Evolutionary conservation across 1,140 invertebrate species (phyloP).

Genomic region (Daktulosphaira vitifoliae): DNA sequence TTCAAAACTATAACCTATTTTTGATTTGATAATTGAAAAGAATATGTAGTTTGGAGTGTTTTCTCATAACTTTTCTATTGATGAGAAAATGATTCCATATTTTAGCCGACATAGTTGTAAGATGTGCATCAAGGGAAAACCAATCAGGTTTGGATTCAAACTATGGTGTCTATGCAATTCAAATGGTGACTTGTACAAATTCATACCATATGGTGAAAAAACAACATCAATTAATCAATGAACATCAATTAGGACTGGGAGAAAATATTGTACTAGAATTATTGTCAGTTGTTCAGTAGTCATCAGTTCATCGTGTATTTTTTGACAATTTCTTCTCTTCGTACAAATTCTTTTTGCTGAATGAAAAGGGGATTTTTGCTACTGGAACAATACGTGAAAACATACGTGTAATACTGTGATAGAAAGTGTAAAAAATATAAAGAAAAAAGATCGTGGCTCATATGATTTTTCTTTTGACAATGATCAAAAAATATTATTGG

Average conservation of each 20-base stretch:
- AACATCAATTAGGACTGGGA: constrained; percentile 2
- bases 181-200: constrained; percentile 30
- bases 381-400: constrained; percentile 17
- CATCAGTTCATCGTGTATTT: constrained; percentile 13
- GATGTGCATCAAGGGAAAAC: constrained; percentile 37
- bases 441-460: constrained; percentile 1
- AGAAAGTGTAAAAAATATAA: background rate
- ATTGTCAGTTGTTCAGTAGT: background rate
- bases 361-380: background rate
- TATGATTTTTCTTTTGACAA: constrained; percentile 1
- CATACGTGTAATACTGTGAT: background rate
- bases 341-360: background rate
- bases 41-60: constrained; percentile 40
- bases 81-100: constrained; percentile 37
- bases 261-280: constrained; percentile 26
- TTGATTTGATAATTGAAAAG: constrained; percentile 2
- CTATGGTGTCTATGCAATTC: constrained; percentile 39
- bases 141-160: constrained; percentile 46
- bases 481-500: constrained; percentile 1
- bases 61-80: constrained; percentile 43
- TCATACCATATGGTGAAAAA: constrained; percentile 30
- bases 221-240: background rate
- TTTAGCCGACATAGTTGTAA: constrained; percentile 33
- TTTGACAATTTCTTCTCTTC: constrained; percentile 23
- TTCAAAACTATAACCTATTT: constrained; percentile 7